Base-by-base conservation (phyloP, 1,140 invertebrate genomes). In the Myzus persicae region DNA sequence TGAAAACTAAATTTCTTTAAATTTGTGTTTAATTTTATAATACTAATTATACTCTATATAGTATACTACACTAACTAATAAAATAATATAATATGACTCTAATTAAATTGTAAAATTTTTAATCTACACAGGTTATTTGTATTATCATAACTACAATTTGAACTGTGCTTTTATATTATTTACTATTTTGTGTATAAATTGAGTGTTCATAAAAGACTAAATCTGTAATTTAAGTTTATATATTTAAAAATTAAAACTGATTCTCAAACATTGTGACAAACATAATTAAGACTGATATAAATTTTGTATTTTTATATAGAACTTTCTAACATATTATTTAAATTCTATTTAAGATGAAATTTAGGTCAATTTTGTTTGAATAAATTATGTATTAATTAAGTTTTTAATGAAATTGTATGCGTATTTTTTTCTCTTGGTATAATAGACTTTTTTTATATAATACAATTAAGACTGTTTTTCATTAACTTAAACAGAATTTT, bases 211-310 rank as follows among this genome's bases (percentile, higher is more conserved):
- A 36, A 81, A 38, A 20, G 36, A 82, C 36, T 82, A 38, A 82
- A 22, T 31, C 20, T 85, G 26, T 42, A 11, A 14, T 85, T 26
- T 26, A 51, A 51, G 48, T 0, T 51, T 22, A 51, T 51, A 51
- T 51, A 48, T 48, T 2, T 18, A 44, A 44, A 44, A 44, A 44
- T 51, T 24, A 31, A 38, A 26, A 51, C 3, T 54, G 88, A 89
- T 54, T 89, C n/a, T 89, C 48, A 89, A n/a, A 48, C 2, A 89
- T 14, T 89, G 38, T 38, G 48, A 36, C 3, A 54, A 54, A 18
- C 54, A 38, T 54, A 54, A 54, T 54, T 89, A 89, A 89, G 88
- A 51, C 88, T 89, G 88, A 89, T 54, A 89, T 26, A 24, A 26
- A 89, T 26, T 38, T 54, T 89, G 38, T 89, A 36, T 51, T 51